Base-by-base conservation (phyloP, 2,113 vertebrate genomes). In the Excalfactoria chinensis region DNA sequence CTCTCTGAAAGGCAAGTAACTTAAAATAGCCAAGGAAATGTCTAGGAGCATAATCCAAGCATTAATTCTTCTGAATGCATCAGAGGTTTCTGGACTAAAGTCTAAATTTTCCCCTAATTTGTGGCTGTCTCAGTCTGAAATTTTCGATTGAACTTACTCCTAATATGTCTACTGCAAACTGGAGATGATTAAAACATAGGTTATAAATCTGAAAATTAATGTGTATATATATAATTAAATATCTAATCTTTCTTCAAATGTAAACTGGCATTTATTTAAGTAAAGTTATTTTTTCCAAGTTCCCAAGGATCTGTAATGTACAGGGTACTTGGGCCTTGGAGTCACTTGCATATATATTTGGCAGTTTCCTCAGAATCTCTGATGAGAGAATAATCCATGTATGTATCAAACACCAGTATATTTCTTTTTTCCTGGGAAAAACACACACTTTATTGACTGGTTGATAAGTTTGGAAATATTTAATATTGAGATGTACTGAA, bases 401-500 rank as follows among this genome's bases (percentile, higher is more conserved):
- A 73, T 13, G 4, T 73, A 73, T 46, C 44, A 59, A 86, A 86
- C 70, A 18, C 3, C 30, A 51, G 3, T 37, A 40, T 48, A 85
- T 85, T 63, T 94, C 80, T 32, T 85, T 63, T 94, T 83, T 32
- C 51, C 51, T 83, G 56, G 37, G 64, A 78, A 90, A 85, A 68
- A 44, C 12, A 71, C 9, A 67, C 9, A 11, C 18, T 89, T 37
- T 26, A 58, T 34, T 77, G 40, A 51, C 62, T 35, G 3, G 13
- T 30, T 69, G n/a, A 82, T 75, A 66, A 13, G 53, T 14, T 5
- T 20, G n/a, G 8, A 64, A 82, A 69, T 62, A 62, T 14, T 35
- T n/a, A 41, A 72, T 66, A 23, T 71, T 19, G 35, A n/a, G 20
- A 88, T 40, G 10, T 69, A 76, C n/a, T 77, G 48, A 80, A 89